These are phyloP conservation scores for Heliconius erato DNA, from an alignment of 2,888 invertebrate genomes.

Conservation along the genomic window DNA sequence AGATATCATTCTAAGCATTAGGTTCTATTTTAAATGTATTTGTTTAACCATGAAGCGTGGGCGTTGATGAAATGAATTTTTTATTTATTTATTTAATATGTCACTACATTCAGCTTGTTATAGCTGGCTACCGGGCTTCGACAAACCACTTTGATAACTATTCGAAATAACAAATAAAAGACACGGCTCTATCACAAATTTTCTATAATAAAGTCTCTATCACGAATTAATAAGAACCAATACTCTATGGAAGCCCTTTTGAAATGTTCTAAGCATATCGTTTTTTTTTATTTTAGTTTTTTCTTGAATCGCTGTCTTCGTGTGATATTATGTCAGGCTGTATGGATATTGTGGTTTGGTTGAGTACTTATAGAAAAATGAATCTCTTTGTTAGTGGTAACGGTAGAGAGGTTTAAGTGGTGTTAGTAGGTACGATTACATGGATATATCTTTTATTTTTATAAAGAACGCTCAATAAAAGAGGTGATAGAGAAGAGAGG, in stretches of 20 bases:
- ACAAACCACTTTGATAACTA: constrained; percentile 61
- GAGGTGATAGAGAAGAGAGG: background rate
- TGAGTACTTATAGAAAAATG: constrained; percentile 63
- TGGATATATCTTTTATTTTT: constrained; percentile 17
- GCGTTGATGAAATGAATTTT: constrained; percentile 60
- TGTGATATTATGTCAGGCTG: constrained; percentile 80
- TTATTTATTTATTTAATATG: constrained; percentile 73
- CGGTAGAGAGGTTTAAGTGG: constrained; percentile 56
- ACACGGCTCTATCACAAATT: constrained; percentile 29
- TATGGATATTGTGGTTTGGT: constrained; percentile 64
- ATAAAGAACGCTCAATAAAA: background rate
- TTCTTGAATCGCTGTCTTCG: constrained; percentile 68
- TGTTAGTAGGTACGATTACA: constrained; percentile 29
- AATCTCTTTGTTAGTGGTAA: constrained; percentile 70
- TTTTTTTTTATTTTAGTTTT: constrained; percentile 52
- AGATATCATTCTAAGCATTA: background rate
- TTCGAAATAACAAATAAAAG: constrained; percentile 64
- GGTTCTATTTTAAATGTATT: constrained; percentile 1
- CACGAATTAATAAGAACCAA: constrained; percentile 40
- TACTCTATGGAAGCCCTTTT: constrained; percentile 9
- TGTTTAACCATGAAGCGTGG: constrained; percentile 67
- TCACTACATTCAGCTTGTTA: constrained; percentile 75
- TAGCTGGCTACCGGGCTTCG: constrained; percentile 76
- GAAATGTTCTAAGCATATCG: constrained; percentile 47
- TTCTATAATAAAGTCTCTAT: constrained; percentile 45